Evolutionary conservation across 2,113 vertebrate species (phyloP).

Genomic region (Amazona guildingii): DNA sequence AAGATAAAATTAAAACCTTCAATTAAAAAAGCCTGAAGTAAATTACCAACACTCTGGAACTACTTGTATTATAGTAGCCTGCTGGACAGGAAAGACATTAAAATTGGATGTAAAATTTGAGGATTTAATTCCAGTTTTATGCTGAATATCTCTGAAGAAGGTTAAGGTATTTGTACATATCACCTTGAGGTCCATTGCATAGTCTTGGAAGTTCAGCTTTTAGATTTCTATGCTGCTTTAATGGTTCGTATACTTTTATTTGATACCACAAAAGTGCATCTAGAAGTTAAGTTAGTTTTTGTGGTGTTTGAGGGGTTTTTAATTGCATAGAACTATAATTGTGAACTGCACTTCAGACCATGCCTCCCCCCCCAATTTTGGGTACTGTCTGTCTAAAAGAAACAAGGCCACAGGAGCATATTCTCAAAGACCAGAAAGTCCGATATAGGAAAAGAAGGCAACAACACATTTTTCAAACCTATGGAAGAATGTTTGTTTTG

Average conservation of each 20-base stretch:
- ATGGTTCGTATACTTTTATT: conserved; percentile 25
- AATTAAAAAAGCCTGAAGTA: too few relatives aligned
- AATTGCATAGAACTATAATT: not conserved
- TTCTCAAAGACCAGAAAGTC: not conserved
- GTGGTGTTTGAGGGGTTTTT: not conserved
- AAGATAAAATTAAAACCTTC: too few relatives aligned
- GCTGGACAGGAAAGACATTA: too few relatives aligned
- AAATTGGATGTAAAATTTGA: too few relatives aligned
- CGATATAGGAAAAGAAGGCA: not conserved
- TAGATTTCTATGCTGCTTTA: not conserved
- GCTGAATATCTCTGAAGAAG: too few relatives aligned
- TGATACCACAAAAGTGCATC: not conserved
- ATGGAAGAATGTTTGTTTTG: not conserved
- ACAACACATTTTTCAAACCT: not conserved
- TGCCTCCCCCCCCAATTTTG: not conserved
- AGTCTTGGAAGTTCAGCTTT: not conserved
- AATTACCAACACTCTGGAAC: too few relatives aligned
- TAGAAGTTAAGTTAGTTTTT: not conserved
- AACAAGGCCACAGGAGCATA: not conserved
- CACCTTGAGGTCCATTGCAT: not conserved
- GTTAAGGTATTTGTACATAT: not conserved
- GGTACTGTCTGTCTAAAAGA: not conserved
- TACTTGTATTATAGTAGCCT: too few relatives aligned
- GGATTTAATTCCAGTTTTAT: too few relatives aligned
- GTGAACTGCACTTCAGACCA: not conserved